These are phyloP conservation scores for Leiothrix lutea DNA, from an alignment of 2,113 vertebrate genomes.

Conservation along the genomic window DNA sequence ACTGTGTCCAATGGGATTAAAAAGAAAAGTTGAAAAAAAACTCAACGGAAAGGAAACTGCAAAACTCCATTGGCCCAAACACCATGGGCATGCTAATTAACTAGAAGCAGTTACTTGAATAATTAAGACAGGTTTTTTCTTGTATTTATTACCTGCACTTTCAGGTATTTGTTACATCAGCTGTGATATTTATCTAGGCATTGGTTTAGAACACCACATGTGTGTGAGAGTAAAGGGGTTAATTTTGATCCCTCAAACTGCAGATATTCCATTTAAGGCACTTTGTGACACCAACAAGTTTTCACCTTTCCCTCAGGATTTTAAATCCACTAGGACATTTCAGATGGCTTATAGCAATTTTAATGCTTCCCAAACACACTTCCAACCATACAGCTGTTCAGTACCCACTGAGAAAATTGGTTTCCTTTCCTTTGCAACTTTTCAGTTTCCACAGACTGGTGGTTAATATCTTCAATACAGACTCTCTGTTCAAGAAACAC, in stretches of 20 bases:
- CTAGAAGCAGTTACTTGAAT: background rate
- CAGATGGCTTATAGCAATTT: background rate
- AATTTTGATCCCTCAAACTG: background rate
- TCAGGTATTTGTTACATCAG: constrained; percentile 43
- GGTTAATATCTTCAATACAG: background rate
- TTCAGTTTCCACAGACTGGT: background rate
- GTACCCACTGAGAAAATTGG: background rate
- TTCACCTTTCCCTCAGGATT: background rate
- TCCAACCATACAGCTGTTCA: background rate
- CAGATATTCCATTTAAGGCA: background rate
- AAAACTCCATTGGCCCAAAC: background rate
- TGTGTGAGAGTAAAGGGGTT: background rate
- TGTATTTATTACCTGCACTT: constrained; percentile 18
- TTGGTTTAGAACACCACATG: background rate
- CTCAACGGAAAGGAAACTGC: background rate
- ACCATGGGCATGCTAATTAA: background rate
- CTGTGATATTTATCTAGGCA: background rate
- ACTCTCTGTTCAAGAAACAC: background rate
- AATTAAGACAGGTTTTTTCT: constrained; percentile 40
- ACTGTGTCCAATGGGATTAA: background rate
- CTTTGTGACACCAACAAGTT: background rate
- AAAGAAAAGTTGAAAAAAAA: background rate
- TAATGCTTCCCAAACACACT: background rate
- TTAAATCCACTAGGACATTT: background rate
- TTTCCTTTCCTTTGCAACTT: background rate